Percentiles rank a stretch among this genome's conserved stretches.
Evolutionary conservation across 2,113 vertebrate genomes (phyloP).

Genomic region (Raja brachyura): DNA sequence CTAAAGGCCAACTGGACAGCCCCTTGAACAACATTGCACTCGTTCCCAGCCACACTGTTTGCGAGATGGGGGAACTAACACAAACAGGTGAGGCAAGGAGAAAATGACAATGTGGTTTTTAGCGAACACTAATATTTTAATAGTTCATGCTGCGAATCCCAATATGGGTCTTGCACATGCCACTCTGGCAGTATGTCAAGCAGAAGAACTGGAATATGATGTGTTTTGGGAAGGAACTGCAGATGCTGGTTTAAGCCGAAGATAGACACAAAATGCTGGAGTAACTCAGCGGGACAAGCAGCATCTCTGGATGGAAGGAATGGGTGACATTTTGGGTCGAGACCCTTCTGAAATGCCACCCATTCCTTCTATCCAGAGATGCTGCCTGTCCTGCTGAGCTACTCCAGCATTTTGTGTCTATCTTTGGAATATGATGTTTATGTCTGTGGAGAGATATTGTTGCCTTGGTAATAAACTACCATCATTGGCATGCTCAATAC

Average conservation of each 20-base stretch:
- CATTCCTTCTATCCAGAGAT: no score
- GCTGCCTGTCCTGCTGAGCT: no score
- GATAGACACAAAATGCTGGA: no score
- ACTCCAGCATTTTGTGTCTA: no score
- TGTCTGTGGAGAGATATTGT: neutral
- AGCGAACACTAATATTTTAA: neutral
- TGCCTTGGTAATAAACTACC: neutral
- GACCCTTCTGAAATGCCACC: no score
- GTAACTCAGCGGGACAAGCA: no score
- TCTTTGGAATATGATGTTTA: neutral
- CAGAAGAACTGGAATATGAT: neutral
- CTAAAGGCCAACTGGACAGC: slow-evolving; percentile 72
- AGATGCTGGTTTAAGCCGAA: no score
- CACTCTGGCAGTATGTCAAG: neutral
- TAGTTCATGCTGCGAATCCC: neutral
- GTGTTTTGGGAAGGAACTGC: no score
- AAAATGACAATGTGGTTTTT: neutral
- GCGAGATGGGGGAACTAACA: slow-evolving; percentile 91
- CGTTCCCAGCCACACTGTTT: slow-evolving; percentile 77
- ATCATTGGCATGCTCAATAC: neutral
- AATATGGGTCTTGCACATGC: neutral
- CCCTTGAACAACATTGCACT: slow-evolving; percentile 73
- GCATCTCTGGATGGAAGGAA: no score
- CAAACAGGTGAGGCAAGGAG: slow-evolving; percentile 72
- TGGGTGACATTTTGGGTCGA: no score